These are phyloP conservation scores for Drosophila merina DNA, from an alignment of 2,888 invertebrate species.

Conservation along the genomic window DNA sequence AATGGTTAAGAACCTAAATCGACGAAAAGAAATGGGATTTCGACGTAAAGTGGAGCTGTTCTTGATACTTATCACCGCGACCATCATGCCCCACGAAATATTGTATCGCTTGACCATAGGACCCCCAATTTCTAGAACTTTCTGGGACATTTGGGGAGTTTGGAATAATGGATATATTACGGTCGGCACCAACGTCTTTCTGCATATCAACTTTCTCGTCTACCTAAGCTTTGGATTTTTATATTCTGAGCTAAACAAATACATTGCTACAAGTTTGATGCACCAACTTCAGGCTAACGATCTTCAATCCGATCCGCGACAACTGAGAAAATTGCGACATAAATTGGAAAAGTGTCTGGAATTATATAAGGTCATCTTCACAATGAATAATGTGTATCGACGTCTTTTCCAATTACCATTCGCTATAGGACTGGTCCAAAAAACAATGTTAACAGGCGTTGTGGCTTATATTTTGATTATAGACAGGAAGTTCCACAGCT, in stretches of 20 bases:
- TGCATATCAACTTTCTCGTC: slow-evolving; percentile 2
- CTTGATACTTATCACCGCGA: neutral
- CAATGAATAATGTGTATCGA: neutral
- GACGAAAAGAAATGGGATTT: neutral
- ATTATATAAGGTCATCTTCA: slow-evolving; percentile 5
- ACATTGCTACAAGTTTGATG: neutral
- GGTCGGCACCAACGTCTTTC: neutral
- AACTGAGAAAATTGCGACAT: neutral
- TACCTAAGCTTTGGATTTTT: slow-evolving; percentile 2
- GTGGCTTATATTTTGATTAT: neutral
- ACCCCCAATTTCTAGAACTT: neutral
- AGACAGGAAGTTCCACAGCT: no score
- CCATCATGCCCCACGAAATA: neutral
- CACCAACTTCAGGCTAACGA: neutral
- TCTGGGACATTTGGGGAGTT: neutral
- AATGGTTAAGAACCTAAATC: neutral
- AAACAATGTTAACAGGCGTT: neutral
- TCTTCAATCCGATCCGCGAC: neutral
- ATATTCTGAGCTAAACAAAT: slow-evolving; percentile 2
- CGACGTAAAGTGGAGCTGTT: neutral
- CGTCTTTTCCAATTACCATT: neutral
- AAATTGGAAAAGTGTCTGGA: slow-evolving; percentile 2
- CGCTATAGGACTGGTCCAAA: neutral
- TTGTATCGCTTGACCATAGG: neutral
- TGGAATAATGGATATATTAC: neutral